Conservation (phyloP, 2,797 vertebrate species). For the Pangasius djambal region DNA sequence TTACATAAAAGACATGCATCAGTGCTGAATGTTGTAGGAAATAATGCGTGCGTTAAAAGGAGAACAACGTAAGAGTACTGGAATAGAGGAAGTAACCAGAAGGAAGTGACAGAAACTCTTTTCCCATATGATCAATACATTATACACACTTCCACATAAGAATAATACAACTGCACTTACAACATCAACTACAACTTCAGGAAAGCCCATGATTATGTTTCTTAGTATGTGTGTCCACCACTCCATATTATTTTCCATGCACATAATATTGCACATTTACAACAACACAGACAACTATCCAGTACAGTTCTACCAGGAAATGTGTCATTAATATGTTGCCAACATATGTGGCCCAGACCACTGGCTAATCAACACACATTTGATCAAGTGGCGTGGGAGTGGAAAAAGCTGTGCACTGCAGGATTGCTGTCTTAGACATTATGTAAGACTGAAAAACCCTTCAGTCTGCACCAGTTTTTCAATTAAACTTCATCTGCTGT, state of each 20-base stretch:
- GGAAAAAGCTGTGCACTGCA: constrained; percentile 1
- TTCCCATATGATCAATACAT: background rate
- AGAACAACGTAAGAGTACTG: background rate
- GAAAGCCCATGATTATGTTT: background rate
- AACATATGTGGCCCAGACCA: background rate
- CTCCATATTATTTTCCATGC: background rate
- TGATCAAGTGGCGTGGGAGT: background rate
- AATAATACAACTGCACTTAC: background rate
- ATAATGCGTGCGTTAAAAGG: background rate
- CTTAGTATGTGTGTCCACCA: background rate
- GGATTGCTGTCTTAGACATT: background rate
- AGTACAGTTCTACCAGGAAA: background rate
- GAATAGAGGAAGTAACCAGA: background rate
- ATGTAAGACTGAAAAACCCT: background rate
- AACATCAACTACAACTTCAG: no score
- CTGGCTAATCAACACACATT: background rate
- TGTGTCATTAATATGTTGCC: background rate
- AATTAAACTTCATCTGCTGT: background rate
- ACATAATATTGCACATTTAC: background rate
- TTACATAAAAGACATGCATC: background rate
- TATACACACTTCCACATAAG: background rate
- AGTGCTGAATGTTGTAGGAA: background rate
- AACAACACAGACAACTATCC: background rate
- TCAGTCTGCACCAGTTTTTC: background rate
- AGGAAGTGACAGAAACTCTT: background rate